phyloP scores from a whole-genome alignment of 37 sponge, comb jelly and placozoan genomes.

The Spongia lamella region DNA sequence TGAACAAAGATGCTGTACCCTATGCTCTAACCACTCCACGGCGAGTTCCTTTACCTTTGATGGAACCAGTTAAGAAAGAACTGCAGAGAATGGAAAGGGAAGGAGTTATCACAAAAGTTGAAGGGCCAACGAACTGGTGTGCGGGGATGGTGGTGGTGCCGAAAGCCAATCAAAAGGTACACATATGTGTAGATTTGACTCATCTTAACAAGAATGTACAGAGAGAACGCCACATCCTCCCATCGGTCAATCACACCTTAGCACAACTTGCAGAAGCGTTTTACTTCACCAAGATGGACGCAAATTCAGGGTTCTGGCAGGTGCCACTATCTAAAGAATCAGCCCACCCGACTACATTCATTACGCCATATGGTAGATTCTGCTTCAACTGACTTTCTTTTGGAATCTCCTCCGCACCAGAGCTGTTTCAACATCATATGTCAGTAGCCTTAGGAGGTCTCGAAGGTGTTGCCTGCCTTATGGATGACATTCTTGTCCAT shows the following conservation, averaged over 20 bases:
- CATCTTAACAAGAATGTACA: slow-evolving; percentile 38
- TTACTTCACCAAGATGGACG: slow-evolving; percentile 21
- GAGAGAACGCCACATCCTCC: slow-evolving; percentile 29
- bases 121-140: slow-evolving; percentile 28
- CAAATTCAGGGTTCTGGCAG: slow-evolving; percentile 57
- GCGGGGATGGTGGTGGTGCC: slow-evolving; percentile 51
- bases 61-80: slow-evolving; percentile 25
- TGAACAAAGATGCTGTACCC: slow-evolving; percentile 5
- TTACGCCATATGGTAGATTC: slow-evolving; percentile 41
- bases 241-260: slow-evolving; percentile 45
- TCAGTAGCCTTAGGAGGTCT: slow-evolving; percentile 7
- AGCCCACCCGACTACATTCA: slow-evolving; percentile 42
- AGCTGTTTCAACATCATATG: slow-evolving; percentile 30
- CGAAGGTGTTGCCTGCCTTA: slow-evolving; percentile 35
- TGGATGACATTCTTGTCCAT: no score
- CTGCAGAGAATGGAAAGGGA: slow-evolving; percentile 44
- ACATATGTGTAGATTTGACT: slow-evolving; percentile 46
- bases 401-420: slow-evolving; percentile 33
- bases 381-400: slow-evolving; percentile 50
- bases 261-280: slow-evolving; percentile 21
- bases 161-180: slow-evolving; percentile 16
- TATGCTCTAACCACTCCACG: slow-evolving; percentile 37
- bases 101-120: slow-evolving; percentile 1
- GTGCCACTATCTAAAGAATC: slow-evolving; percentile 29
- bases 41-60: slow-evolving; percentile 32